A percentile compares a stretch with the other conserved stretches of the same genome.
Conservation (phyloP, 2,797 vertebrate species). For the Danio kyathit region DNA sequence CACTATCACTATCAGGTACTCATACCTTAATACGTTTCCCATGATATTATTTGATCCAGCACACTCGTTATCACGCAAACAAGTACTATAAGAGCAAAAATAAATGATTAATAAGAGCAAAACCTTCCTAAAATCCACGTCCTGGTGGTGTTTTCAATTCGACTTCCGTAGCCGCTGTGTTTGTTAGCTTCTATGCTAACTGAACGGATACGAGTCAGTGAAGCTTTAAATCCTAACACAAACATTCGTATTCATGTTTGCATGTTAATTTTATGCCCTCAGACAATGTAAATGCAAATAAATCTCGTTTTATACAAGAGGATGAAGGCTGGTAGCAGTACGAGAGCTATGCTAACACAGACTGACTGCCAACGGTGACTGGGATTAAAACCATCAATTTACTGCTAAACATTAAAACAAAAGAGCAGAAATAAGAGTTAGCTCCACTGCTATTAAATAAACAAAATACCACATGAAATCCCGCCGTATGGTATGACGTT, state of each 20-base stretch:
- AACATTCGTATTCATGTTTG: background rate
- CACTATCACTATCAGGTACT: background rate
- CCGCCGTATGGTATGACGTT: background rate
- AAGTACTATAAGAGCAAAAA: background rate
- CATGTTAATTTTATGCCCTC: background rate
- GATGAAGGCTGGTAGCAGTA: background rate
- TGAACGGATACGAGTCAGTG: background rate
- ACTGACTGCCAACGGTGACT: background rate
- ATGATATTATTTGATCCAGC: background rate
- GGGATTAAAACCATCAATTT: background rate
- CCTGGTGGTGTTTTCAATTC: background rate
- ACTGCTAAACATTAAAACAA: background rate
- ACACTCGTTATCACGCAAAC: background rate
- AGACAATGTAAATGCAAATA: background rate
- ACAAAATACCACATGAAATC: background rate
- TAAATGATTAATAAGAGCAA: background rate
- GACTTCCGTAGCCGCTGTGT: conserved; percentile 39
- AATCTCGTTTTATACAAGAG: background rate
- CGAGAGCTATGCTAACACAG: conserved; percentile 33
- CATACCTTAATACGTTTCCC: background rate
- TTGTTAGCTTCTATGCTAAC: conserved; percentile 27
- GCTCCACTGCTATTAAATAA: background rate
- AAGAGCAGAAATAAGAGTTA: background rate
- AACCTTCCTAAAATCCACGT: background rate
- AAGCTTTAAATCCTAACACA: background rate